A percentile compares a stretch with the other conserved stretches of the same genome.
These are phyloP conservation scores for Orchestia grillus DNA, from an alignment of 1,140 invertebrate genomes.

Conservation along the genomic window DNA sequence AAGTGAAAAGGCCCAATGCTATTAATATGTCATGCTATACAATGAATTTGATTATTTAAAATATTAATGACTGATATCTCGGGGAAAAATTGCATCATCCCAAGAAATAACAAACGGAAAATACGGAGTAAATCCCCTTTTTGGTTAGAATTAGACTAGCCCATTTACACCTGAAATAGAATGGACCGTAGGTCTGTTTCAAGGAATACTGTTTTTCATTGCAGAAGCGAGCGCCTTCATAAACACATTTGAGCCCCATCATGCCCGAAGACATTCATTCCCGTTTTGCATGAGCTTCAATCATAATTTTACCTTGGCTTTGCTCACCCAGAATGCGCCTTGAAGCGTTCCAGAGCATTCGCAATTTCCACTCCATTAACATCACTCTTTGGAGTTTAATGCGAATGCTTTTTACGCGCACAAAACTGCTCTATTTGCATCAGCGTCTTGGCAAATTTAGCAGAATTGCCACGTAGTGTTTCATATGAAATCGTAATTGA, in stretches of 20 bases:
- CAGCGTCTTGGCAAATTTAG: conserved; percentile 44
- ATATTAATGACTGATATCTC: no score
- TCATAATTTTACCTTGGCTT: conserved; percentile 27
- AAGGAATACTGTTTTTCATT: not conserved
- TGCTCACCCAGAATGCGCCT: conserved; percentile 17
- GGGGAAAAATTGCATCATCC: no score
- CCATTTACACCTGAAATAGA: not conserved
- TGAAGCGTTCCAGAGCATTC: conserved; percentile 33
- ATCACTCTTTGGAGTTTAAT: conserved; percentile 56
- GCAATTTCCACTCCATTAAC: conserved; percentile 54
- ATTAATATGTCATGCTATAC: no score
- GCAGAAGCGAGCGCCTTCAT: not conserved
- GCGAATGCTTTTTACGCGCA: conserved; percentile 20
- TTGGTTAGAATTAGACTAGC: not conserved
- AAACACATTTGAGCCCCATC: conserved; percentile 2
- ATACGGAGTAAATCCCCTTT: not conserved
- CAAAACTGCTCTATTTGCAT: conserved; percentile 48
- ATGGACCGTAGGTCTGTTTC: not conserved
- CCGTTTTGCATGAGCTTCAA: not conserved
- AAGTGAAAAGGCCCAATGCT: not conserved
- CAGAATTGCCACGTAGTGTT: conserved; percentile 27
- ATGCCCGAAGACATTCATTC: conserved; percentile 36
- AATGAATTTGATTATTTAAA: not conserved
- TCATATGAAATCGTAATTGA: conserved; percentile 54
- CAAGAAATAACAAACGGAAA: not conserved